Conservation (phyloP, 2,113 vertebrate genomes). For the Prinia subflava region DNA sequence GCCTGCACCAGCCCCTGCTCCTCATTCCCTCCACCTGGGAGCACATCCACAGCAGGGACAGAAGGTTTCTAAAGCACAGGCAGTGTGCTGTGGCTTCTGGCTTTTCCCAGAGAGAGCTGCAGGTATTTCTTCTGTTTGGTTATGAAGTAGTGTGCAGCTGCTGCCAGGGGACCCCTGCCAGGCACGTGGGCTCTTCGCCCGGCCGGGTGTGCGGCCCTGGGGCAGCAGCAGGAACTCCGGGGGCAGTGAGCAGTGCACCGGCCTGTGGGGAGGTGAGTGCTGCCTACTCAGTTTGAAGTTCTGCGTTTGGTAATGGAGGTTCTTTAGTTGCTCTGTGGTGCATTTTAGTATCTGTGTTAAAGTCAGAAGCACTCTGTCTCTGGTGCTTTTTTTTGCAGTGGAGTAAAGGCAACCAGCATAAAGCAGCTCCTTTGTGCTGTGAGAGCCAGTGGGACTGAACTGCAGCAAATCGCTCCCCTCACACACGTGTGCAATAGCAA, state of each 20-base stretch:
- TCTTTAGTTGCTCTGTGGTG: neutral
- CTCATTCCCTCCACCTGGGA: neutral
- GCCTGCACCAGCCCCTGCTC: neutral
- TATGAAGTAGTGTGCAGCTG: neutral
- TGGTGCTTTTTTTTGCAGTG: neutral
- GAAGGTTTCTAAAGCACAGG: neutral
- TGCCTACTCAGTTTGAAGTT: accelerated
- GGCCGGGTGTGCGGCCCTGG: accelerated
- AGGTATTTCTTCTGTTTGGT: neutral
- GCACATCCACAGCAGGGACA: neutral
- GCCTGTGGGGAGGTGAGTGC: neutral
- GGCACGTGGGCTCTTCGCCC: accelerated
- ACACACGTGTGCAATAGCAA: accelerated
- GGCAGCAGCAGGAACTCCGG: accelerated
- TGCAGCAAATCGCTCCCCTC: neutral
- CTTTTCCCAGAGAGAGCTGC: neutral
- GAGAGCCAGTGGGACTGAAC: neutral
- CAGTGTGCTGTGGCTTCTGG: accelerated
- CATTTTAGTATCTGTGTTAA: neutral
- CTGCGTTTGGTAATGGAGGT: neutral
- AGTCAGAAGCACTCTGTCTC: neutral
- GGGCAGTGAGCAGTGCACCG: accelerated
- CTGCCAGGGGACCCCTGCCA: neutral
- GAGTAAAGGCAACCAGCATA: neutral
- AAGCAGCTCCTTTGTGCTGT: neutral